Conservation (phyloP, 2,113 vertebrate genomes). For the Myiozetetes cayanensis region DNA sequence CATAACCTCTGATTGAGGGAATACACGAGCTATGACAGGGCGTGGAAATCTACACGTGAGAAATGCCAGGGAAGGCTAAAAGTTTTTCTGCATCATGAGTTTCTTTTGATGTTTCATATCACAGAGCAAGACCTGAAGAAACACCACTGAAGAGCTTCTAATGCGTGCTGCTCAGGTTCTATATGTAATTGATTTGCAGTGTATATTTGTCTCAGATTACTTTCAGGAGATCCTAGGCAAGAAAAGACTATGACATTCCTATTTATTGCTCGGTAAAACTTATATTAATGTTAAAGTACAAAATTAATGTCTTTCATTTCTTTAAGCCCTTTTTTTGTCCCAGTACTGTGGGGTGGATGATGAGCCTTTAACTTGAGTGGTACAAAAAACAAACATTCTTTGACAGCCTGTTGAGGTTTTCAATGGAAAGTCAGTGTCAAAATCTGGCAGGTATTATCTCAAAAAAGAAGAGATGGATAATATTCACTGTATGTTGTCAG, state of each 20-base stretch:
- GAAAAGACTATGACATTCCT: background rate
- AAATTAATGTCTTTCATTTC: background rate
- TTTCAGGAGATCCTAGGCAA: background rate
- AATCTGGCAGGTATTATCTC: background rate
- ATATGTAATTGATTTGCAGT: background rate
- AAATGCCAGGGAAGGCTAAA: background rate
- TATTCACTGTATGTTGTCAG: background rate
- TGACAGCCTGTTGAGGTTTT: background rate
- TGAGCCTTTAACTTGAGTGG: background rate
- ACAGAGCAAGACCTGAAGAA: background rate
- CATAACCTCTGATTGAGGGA: background rate
- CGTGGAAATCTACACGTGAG: background rate
- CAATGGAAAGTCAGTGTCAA: background rate
- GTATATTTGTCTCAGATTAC: background rate
- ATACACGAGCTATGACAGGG: background rate
- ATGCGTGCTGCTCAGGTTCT: background rate
- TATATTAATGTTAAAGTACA: accelerated
- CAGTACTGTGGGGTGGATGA: background rate
- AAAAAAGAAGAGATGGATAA: background rate
- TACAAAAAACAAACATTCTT: background rate
- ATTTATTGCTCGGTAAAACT: background rate
- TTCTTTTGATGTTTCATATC: background rate
- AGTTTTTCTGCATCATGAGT: background rate
- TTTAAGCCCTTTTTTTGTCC: background rate
- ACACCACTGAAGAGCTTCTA: background rate